Base-by-base conservation (phyloP, 1,140 invertebrate species). In the Apis florea region DNA sequence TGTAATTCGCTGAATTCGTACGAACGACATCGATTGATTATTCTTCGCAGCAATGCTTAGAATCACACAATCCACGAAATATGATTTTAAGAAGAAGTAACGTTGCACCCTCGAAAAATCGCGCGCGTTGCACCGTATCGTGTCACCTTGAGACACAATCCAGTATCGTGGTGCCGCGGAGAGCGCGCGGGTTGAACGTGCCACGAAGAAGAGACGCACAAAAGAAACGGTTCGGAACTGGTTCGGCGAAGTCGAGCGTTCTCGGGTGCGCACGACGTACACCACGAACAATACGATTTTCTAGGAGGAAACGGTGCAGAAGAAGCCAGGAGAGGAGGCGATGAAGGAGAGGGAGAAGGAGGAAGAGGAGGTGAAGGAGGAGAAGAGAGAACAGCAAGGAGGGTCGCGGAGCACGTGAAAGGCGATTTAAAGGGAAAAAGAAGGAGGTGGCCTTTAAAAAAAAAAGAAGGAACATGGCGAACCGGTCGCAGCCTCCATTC, bases 401-500 rank as follows among this genome's bases (percentile, higher is more conserved):
- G 61, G 80, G 79, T 77, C 79, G 85, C 66, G 79, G 79, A 88
- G 64, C 82, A 89, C 87, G 87, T 90, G 90, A 91, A 91, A 90
- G 89, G 86, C 85, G 89, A 90, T 90, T 87, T 85, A 90, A 87
- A 88, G 85, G 81, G 77, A 87, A 85, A 91, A 88, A 87, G 84
- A 78, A 89, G 78, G 81, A 78, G 85, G 74, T 71, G 84, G 67
- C 47, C 76, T 84, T 85, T 77, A 77, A 84, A 82, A 85, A 87
- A 82, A 77, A 64, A 76, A 84, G 86, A 91, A 90, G 73, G 83
- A 82, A 88, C 79, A 90, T 86, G 85, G 88, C 84, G 89, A 91
- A 90, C 90, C 85, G 90, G 90, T 91, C 87, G 88, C 88, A 89
- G 85, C 83, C 83, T 87, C 87, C 84, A 78, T 82, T 90, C 90